phyloP scores from a whole-genome alignment of 2,797 vertebrate species.

The Tapera naevia region DNA sequence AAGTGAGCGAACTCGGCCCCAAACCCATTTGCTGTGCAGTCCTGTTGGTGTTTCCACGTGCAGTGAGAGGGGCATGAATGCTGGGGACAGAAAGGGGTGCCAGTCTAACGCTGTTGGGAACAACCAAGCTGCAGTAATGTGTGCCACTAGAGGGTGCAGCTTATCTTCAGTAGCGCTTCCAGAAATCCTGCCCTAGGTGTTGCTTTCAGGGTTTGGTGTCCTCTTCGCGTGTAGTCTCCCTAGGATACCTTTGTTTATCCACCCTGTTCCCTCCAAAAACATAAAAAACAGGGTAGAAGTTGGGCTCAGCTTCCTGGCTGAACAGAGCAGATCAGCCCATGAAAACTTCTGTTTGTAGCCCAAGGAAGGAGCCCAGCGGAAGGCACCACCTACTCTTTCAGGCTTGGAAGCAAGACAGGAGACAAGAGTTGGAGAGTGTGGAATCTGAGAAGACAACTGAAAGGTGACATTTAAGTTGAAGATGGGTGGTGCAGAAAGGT shows the following conservation, averaged over 20 bases:
- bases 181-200: not conserved
- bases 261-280: not conserved
- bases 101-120: rapidly evolving
- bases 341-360: slow-evolving; percentile 85
- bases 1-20: not conserved
- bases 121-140: not conserved
- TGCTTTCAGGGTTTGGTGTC: too few relatives aligned
- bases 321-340: slow-evolving; percentile 89
- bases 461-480: slow-evolving; percentile 92
- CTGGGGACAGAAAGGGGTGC: rapidly evolving
- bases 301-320: slow-evolving; percentile 87
- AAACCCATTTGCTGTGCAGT: rapidly evolving
- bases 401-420: slow-evolving; percentile 81
- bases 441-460: slow-evolving; percentile 84
- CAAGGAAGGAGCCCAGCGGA: slow-evolving; percentile 84
- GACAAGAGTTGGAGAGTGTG: slow-evolving; percentile 74
- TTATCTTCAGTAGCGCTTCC: not conserved
- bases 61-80: rapidly evolving
- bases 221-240: not conserved
- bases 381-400: slow-evolving; percentile 72
- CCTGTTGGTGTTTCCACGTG: rapidly evolving
- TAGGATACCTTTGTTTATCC: not conserved
- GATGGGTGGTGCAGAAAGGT: slow-evolving; percentile 97
- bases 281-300: slow-evolving; percentile 60
- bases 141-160: slow-evolving; percentile 33